A percentile compares a stretch with the other conserved stretches of the same genome.
phyloP scores from a whole-genome alignment of 2,888 invertebrate genomes.

The Dinocampus coccinellae region DNA sequence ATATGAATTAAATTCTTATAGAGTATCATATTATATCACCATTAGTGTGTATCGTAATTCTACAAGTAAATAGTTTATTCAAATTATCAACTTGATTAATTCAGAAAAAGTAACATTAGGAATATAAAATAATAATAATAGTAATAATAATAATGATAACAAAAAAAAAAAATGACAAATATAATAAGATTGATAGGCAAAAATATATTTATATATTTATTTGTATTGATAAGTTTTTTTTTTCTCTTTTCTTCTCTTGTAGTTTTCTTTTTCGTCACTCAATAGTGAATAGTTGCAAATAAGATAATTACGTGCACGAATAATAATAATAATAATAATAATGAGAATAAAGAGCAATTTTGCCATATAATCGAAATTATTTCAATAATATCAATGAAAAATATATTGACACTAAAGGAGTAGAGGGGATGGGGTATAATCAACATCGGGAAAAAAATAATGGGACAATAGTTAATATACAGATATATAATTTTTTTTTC shows the following conservation, averaged over 20 bases:
- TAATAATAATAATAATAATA: not conserved
- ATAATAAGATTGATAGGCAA: not conserved
- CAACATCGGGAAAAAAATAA: not conserved
- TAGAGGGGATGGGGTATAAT: not conserved
- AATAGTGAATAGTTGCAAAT: slow-evolving; percentile 10
- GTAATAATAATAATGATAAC: too few relatives aligned
- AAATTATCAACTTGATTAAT: too few relatives aligned
- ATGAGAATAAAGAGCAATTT: not conserved
- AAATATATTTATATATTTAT: too few relatives aligned
- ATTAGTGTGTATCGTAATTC: not conserved
- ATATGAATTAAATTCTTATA: slow-evolving; percentile 51
- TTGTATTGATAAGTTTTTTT: too few relatives aligned
- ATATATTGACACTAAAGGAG: slow-evolving; percentile 15
- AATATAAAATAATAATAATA: too few relatives aligned
- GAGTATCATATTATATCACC: not conserved
- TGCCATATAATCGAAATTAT: not conserved
- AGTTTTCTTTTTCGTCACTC: not conserved
- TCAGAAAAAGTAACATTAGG: too few relatives aligned
- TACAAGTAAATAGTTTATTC: too few relatives aligned
- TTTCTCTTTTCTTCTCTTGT: slow-evolving; percentile 23
- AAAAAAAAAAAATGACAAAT: not conserved
- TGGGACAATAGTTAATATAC: not conserved
- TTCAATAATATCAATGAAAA: slow-evolving; percentile 5
- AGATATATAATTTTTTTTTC: not conserved
- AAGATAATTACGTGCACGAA: not conserved